Evolutionary conservation across 2,888 invertebrate species (phyloP), one percentile per base, ranked within the genome.

Genomic region (Lacanobia wlatinum): DNA sequence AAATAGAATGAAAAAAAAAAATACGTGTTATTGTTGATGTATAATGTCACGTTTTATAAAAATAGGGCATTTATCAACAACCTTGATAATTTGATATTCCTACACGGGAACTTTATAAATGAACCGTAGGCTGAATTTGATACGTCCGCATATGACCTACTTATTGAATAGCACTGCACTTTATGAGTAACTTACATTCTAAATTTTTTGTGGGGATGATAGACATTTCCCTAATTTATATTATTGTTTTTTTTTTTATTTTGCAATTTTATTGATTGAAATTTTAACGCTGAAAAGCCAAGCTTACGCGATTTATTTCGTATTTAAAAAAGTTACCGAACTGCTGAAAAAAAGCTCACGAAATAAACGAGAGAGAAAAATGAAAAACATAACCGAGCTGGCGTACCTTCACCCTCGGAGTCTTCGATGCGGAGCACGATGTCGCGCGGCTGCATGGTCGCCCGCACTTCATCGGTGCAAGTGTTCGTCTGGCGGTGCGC

Each of bases 401-500:
- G 69, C 76, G 1, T 72, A 88, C 88, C 87, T 80, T 87, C 84
- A 16, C 76, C 73, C 8, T 92, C 92, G 0, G 88, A 88, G 12
- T 92, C 91, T 0, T 90, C 91, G 1, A 86, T 66, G 34, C 88
- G 88, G 46, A 92, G 65, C 9, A 88, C 73, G 70, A 92, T 78
- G 9, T 84, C 79, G 16, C 84, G 88, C 23, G 88, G 87, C 46
- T 87, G 88, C 55, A 93, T 76, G 1, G 88, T 86, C 28, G 83
- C 90, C 97, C 98, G 97, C 85, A 98, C 97, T 89, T 99, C 98
- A 88, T 99, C 98, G 28, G 98, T 98, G 93, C 98, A 98, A 78
- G 98, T 97, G 95, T 99, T 99, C 93, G 98, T 98, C 85, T 97
- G 97, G 87, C 98, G 98, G 93, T 99, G 99, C 9, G 99, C 99